Evolutionary conservation across 2,888 invertebrate species (phyloP), one percentile per base, ranked within the genome.

Genomic region (Prenolepis imparis): DNA sequence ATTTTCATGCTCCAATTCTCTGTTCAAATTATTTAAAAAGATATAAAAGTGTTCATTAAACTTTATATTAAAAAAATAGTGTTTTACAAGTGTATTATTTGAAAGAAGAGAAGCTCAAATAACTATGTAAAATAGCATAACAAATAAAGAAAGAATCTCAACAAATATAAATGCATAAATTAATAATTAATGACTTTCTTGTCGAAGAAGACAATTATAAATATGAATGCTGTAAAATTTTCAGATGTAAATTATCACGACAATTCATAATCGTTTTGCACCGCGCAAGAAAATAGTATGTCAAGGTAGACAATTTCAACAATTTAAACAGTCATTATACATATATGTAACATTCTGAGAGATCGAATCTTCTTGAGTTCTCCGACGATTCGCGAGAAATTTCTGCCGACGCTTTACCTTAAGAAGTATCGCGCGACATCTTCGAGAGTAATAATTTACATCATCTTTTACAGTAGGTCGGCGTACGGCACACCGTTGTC

Each of bases 401-500:
- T 9, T 64, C 52, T 41, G 18, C 55, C 18, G 39, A 66, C 64
- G 24, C 11, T 36, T 28, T 36, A 15, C 32, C 15, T 32, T 44
- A 39, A 67, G 9, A 67, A 39, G 9, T 39, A 55, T 44, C 1
- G 12, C 18, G 18, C 48, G 44, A 70, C 32, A 44, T n/a, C 36
- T 57, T 70, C 0, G 4, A 68, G 44, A 36, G 39, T 48, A 48
- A 80, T 70, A 80, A 36, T 67, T 80, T 57, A 67, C 32, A 39
- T 11, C 21, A 64, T 28, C 41, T 63, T 64, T 57, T 70, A 68
- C 77, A 84, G 87, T 83, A 94, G 93, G 87, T 93, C 94, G 87
- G 90, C 92, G 77, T 94, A 93, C 64, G 92, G 94, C 18, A 94
- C 94, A 64, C 94, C 94, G 64, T 89, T 93, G 57, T 89, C 94